phyloP scores from a whole-genome alignment of 2,797 vertebrate species.

The Eurystomus glaucurus region DNA sequence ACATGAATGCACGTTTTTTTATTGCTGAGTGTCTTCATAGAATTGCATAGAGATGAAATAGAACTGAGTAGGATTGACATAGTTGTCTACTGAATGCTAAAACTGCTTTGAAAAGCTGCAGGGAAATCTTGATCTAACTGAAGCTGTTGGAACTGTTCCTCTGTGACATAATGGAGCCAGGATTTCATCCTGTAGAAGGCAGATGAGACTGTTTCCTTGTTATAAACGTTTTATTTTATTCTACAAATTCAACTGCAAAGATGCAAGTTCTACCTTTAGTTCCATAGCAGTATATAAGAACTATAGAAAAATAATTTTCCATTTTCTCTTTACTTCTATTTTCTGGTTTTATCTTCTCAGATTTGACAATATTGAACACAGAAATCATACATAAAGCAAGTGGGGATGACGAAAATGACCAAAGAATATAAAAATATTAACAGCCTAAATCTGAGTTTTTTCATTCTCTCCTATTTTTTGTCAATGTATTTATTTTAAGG shows the following conservation, averaged over 20 bases:
- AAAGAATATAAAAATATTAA: not conserved
- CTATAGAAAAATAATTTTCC: not conserved
- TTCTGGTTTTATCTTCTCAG: not conserved
- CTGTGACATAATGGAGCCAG: not conserved
- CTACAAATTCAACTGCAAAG: not conserved
- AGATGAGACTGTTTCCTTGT: not conserved
- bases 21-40: not conserved
- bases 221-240: not conserved
- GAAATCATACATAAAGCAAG: not conserved
- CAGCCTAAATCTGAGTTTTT: not conserved
- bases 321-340: not conserved
- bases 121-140: not conserved
- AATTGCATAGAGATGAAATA: not conserved
- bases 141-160: not conserved
- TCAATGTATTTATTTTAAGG: not conserved
- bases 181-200: not conserved
- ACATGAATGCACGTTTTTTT: not conserved
- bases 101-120: not conserved
- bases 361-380: not conserved
- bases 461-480: not conserved
- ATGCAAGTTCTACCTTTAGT: not conserved
- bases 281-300: not conserved
- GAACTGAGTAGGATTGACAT: not conserved
- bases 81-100: slow-evolving; percentile 13
- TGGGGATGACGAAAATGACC: not conserved